Conservation (phyloP, 2,113 vertebrate genomes). For the Passer montanus region DNA sequence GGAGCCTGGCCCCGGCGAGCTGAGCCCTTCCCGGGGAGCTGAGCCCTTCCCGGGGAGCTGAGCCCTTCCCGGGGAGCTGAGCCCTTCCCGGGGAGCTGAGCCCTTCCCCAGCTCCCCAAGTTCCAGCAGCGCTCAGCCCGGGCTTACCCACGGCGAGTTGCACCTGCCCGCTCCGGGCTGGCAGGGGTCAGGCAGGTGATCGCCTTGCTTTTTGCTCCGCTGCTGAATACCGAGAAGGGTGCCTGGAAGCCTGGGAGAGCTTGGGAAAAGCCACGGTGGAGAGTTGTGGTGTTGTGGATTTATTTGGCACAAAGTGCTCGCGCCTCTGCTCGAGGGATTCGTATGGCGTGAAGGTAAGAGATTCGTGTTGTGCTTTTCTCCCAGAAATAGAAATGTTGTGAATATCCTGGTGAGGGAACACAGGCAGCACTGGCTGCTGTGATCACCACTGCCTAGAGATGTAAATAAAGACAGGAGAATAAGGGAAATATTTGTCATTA, state of each 20-base stretch:
- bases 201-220: not conserved
- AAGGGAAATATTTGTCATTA: not conserved
- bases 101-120: not conserved
- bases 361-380: not conserved
- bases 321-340: constrained; percentile 40
- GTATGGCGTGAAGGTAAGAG: constrained; percentile 83
- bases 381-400: not conserved
- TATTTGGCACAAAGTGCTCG: not conserved
- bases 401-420: not conserved
- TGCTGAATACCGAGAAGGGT: not conserved
- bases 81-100: not conserved
- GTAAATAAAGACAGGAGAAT: not conserved
- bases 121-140: not conserved
- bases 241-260: not conserved
- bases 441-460: not conserved
- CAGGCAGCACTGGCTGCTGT: not conserved
- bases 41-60: accelerated
- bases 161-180: not conserved
- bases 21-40: not conserved
- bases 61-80: not conserved
- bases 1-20: not conserved
- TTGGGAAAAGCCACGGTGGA: not conserved
- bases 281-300: constrained; percentile 36
- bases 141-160: not conserved
- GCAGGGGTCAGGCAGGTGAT: not conserved